Conservation (phyloP, 2,888 invertebrate species). For the Oscheius sp. region DNA sequence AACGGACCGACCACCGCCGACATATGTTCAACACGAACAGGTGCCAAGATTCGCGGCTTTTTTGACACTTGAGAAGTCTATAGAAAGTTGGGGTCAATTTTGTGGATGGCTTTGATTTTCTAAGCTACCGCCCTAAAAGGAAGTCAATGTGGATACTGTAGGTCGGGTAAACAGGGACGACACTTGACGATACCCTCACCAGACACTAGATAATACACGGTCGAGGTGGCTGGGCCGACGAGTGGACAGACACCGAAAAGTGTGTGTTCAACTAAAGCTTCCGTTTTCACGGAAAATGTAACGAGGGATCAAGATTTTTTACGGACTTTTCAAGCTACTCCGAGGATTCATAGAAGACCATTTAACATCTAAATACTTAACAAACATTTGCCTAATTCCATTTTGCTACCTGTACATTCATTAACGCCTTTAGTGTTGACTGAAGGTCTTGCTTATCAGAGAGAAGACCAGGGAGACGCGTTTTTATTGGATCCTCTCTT, state of each 20-base stretch:
- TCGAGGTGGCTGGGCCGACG: slow-evolving; percentile 20
- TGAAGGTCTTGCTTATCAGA: slow-evolving; percentile 13
- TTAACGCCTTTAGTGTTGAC: slow-evolving; percentile 7
- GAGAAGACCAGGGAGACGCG: slow-evolving; percentile 9
- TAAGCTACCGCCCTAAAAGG: neutral
- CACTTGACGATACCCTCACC: slow-evolving; percentile 29
- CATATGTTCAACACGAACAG: slow-evolving; percentile 29
- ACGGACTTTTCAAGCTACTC: too few relatives aligned
- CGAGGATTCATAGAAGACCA: too few relatives aligned
- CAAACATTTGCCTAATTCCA: too few relatives aligned
- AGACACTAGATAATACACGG: slow-evolving; percentile 10
- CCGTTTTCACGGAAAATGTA: neutral
- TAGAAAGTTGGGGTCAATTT: too few relatives aligned
- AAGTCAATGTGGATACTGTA: neutral
- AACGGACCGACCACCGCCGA: slow-evolving; percentile 18
- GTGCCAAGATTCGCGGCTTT: slow-evolving; percentile 25
- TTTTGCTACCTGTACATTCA: neutral
- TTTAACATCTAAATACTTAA: neutral
- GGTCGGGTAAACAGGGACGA: slow-evolving; percentile 12
- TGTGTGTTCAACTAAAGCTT: neutral
- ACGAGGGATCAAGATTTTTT: too few relatives aligned
- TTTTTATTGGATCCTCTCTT: slow-evolving; percentile 24
- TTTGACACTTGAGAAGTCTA: neutral
- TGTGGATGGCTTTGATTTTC: too few relatives aligned
- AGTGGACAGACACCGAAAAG: slow-evolving; percentile 19